Evolutionary conservation across 2,113 vertebrate genomes (phyloP), one percentile per base, ranked within the genome.

Genomic region (Thryonomys swinderianus): DNA sequence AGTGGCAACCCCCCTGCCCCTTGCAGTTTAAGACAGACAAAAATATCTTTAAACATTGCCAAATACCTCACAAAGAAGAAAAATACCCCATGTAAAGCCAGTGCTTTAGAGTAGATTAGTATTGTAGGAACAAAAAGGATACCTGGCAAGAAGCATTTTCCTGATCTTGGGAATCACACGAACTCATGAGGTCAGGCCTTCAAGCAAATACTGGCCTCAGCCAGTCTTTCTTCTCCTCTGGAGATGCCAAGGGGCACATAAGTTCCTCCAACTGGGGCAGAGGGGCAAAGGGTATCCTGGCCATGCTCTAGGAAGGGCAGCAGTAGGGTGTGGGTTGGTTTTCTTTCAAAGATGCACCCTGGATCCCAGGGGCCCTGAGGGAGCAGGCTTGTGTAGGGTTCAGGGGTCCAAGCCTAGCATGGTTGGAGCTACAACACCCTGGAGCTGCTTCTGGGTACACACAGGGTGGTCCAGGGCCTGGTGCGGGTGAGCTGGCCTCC

Each of bases 1-100:
- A 85, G 34, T 42, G 83, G 30, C 30, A 81, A 74, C 34, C 53
- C 59, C 20, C 37, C 53, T 48, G 4, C n/a, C 13, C 48, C 21
- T 40, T 51, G 82, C 34, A 86, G 80, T 25, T 61, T 84, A n/a
- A 79, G 69, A 87, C 40, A 80, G n/a, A 86, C 55, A 74, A 67
- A 91, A 84, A 91, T 66, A 25, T 89, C 59, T 95, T 74, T 34
- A 67, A 66, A 81, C 10, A 81, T 45, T 59, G 71, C 23, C 90
- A 71, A 76, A 82, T 81, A 32, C 57, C 27, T 27, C 18, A 21
- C 23, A 42, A 45, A 6, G 48, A 30, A 21, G 55, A 66, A 69
- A 85, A 79, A 71, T 78, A 37, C 66, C 51, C 37, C 53, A 64
- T 79, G 16, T 67, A 89, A 76, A 86, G 89, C 37, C 53, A 45